Conservation (phyloP, 1,140 invertebrate species). For the Lasaia peninsularis region DNA sequence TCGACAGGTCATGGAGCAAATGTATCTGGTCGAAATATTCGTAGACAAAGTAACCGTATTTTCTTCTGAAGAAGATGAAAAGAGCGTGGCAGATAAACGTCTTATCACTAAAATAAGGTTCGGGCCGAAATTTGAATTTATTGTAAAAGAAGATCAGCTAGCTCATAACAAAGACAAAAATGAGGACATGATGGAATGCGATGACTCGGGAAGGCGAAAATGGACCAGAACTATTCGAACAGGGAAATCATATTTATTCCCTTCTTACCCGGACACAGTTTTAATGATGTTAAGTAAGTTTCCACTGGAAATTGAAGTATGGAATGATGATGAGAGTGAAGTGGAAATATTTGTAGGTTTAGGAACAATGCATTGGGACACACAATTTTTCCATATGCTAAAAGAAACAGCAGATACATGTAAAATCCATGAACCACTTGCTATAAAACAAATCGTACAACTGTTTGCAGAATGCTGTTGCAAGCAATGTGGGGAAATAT, state of each 20-base stretch:
- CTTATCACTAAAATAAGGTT: conserved; percentile 66
- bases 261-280: conserved; percentile 63
- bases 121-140: conserved; percentile 65
- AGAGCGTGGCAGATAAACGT: conserved; percentile 50
- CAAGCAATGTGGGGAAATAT: conserved; percentile 50
- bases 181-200: conserved; percentile 55
- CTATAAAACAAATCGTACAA: conserved; percentile 48
- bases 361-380: conserved; percentile 63
- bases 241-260: conserved; percentile 65
- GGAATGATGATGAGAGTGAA: conserved; percentile 66
- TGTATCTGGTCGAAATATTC: conserved; percentile 72
- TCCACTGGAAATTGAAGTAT: conserved; percentile 63
- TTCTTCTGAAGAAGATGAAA: conserved; percentile 44
- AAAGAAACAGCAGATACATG: conserved; percentile 51
- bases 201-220: conserved; percentile 53
- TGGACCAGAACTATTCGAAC: conserved; percentile 61
- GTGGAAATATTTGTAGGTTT: conserved; percentile 59
- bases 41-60: conserved; percentile 66
- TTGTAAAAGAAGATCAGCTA: conserved; percentile 63
- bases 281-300: conserved; percentile 57
- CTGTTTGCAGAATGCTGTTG: conserved; percentile 59
- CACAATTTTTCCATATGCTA: conserved; percentile 56
- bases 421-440: conserved; percentile 50
- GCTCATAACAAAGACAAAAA: conserved; percentile 43
- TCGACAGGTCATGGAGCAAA: conserved; percentile 74